Base-by-base conservation (phyloP, 1,140 invertebrate species). In the Aplysia californica region DNA sequence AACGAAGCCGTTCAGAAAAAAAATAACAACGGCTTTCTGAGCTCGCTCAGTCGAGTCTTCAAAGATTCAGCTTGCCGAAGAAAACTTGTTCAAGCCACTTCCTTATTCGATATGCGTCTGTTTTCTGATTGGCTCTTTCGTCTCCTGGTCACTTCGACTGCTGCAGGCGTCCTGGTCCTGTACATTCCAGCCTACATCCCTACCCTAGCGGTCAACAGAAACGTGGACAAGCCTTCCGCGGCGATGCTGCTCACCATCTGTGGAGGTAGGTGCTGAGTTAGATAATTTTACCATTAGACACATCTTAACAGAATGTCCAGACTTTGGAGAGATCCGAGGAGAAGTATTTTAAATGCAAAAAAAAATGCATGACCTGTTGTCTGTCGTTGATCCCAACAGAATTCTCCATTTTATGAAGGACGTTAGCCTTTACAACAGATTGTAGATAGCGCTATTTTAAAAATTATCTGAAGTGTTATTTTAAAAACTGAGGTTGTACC, bases 101-200 rank as follows among this genome's bases (percentile, higher is more conserved):
- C n/a, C n/a, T n/a, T n/a, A n/a, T 65, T 65, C 20, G 61, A 65
- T 36, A 21, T 65, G 3, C 35, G 39, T 4, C 26, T 65, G 33
- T 36, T 65, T n/a, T 18, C 33, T 65, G 61, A 65, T 35, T 65
- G 61, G 61, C 31, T 65, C 1, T 36, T 65, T 1, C 3, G 29
- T n/a, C 1, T 65, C 3, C 31, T 65, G 31, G 21, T 65, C 1
- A 36, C 61, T 1, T 65, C 61, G 3, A 65, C 61, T n/a, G 61
- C 33, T 2, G 35, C 39, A 6, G 61, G 61, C 2, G 33, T 36
- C 1, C 31, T 65, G 61, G 5, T 65, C 5, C 61, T 23, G 31
- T 65, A 65, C 21, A 65, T 65, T 23, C 31, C 31, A 20, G 33
- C 61, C 31, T 65, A 65, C 61, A 65, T 65, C 39, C 61, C 61